A percentile compares a stretch with the other conserved stretches of the same genome.
These are phyloP conservation scores for Drosophila meridiana DNA, from an alignment of 2,888 invertebrate genomes.

Conservation along the genomic window DNA sequence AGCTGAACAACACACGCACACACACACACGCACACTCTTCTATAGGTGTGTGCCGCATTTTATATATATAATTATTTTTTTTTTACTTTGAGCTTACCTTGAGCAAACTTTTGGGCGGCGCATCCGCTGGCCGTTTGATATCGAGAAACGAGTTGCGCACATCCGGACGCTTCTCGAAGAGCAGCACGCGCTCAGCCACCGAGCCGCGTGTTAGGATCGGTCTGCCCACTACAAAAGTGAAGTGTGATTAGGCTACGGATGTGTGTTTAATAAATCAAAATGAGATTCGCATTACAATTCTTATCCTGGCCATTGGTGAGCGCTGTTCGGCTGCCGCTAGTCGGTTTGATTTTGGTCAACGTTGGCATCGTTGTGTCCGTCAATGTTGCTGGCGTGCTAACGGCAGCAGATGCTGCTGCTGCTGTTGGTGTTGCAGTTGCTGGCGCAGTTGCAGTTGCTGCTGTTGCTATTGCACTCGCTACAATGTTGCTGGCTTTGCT, in stretches of 20 bases:
- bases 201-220: constrained; percentile 95
- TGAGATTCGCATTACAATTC: constrained; percentile 68
- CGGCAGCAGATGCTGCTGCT: constrained; percentile 40
- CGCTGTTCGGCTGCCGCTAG: constrained; percentile 86
- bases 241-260: constrained; percentile 12
- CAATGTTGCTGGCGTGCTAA: constrained; percentile 66
- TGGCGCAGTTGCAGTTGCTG: constrained; percentile 52
- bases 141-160: constrained; percentile 86
- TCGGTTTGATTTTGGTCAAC: constrained; percentile 85
- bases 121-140: constrained; percentile 85
- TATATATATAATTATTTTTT: background rate
- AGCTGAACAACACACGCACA: constrained; percentile 16
- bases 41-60: constrained; percentile 5
- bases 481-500: constrained; percentile 49
- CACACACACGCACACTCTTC: constrained; percentile 3
- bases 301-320: constrained; percentile 85
- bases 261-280: constrained; percentile 14
- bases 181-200: constrained; percentile 94
- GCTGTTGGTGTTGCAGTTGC: constrained; percentile 38
- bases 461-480: constrained; percentile 32
- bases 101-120: constrained; percentile 78
- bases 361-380: constrained; percentile 82
- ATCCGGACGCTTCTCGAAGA: constrained; percentile 95
- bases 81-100: constrained; percentile 66
- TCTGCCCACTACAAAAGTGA: constrained; percentile 87